phyloP scores from a whole-genome alignment of 2,113 vertebrate genomes.

The Phylloscopus whistleri region DNA sequence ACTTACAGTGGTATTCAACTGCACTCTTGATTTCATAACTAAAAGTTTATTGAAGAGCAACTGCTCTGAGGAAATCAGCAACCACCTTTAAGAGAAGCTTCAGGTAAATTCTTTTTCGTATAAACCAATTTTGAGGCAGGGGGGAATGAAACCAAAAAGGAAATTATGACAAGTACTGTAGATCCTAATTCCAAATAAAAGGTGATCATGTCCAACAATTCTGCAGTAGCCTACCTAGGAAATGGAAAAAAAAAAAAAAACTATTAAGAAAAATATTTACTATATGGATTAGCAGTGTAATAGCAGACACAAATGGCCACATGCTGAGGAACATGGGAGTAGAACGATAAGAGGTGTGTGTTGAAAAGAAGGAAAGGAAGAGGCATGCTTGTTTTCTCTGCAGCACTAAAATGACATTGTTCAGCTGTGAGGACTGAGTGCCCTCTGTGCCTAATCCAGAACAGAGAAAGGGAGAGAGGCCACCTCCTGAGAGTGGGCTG shows the following conservation, averaged over 20 bases:
- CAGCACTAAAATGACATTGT: background rate
- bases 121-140: background rate
- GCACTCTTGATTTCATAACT: background rate
- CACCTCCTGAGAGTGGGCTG: background rate
- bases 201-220: background rate
- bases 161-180: background rate
- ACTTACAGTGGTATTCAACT: background rate
- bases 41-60: background rate
- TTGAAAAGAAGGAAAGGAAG: background rate
- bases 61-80: background rate
- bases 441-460: background rate
- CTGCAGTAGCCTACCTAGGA: background rate
- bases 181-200: background rate
- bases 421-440: background rate
- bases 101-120: background rate
- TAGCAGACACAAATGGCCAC: background rate
- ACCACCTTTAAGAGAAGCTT: background rate
- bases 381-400: rapidly evolving
- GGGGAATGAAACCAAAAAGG: background rate
- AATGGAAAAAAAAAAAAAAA: background rate
- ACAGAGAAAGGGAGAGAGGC: rapidly evolving
- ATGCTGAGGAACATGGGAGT: background rate
- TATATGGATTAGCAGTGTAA: background rate
- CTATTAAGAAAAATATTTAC: background rate
- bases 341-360: background rate